phyloP scores from a whole-genome alignment of 2,797 vertebrate species.

The Allenopithecus nigroviridis region DNA sequence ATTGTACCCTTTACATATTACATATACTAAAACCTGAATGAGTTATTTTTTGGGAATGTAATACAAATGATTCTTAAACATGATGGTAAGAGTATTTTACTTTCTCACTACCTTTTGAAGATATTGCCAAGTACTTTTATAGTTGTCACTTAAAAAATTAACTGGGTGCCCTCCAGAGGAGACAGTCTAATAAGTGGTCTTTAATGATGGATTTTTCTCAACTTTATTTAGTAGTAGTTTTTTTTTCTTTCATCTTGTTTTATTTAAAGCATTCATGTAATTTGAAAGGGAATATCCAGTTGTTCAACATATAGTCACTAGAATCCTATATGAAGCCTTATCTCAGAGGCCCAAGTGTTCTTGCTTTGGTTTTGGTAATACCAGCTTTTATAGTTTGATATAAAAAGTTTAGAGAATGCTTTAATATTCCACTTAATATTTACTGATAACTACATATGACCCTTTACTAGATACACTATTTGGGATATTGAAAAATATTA shows the following conservation, averaged over 20 bases:
- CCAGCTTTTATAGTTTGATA: neutral
- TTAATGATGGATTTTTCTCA: slow-evolving; percentile 28
- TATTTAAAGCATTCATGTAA: neutral
- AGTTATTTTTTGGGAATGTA: neutral
- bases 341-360: neutral
- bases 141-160: neutral
- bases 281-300: neutral
- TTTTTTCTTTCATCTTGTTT: slow-evolving; percentile 39
- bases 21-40: neutral
- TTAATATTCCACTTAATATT: neutral
- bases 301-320: neutral
- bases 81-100: neutral
- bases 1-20: slow-evolving; percentile 27
- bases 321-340: neutral
- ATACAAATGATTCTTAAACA: slow-evolving; percentile 36
- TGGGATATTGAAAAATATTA: neutral
- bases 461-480: neutral
- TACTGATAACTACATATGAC: neutral
- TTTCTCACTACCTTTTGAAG: slow-evolving; percentile 31
- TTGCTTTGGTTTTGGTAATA: slow-evolving; percentile 36
- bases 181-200: neutral
- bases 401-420: neutral
- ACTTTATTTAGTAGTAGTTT: neutral
- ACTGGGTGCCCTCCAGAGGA: neutral
- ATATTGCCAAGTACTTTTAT: neutral